A percentile compares a stretch with the other conserved stretches of the same genome.
Evolutionary conservation across 2,113 vertebrate genomes (phyloP).

Genomic region (Himantopus leucocephalus): DNA sequence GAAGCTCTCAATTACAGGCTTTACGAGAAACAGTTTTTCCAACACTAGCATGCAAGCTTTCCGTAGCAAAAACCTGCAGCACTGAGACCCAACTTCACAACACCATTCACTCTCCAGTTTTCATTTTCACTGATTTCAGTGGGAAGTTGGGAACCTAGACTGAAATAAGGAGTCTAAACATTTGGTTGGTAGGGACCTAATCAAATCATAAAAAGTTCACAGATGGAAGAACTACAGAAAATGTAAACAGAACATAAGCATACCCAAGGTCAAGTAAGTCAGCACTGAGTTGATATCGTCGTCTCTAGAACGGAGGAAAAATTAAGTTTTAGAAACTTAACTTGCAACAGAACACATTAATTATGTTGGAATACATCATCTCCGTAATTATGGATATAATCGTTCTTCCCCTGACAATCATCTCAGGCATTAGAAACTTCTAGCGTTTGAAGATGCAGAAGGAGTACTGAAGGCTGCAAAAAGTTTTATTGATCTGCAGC

Average conservation of each 20-base stretch:
- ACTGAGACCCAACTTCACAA: not conserved
- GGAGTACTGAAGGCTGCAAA: not conserved
- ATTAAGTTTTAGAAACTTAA: not conserved
- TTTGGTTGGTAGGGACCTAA: not conserved
- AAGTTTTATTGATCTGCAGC: not conserved
- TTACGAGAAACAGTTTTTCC: not conserved
- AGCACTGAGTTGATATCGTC: conserved; percentile 73
- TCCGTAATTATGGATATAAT: not conserved
- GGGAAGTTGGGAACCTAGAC: not conserved
- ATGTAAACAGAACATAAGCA: conserved; percentile 23
- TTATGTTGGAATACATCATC: not conserved
- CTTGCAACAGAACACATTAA: not conserved
- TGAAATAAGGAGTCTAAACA: not conserved
- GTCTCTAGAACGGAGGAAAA: conserved; percentile 61
- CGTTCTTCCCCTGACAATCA: not conserved
- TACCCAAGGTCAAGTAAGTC: conserved; percentile 83
- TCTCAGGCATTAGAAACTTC: not conserved
- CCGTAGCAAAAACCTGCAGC: not conserved
- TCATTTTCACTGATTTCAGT: not conserved
- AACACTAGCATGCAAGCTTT: not conserved
- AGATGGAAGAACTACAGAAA: not conserved
- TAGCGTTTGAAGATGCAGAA: not conserved
- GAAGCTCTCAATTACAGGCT: not conserved
- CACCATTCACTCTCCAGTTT: not conserved
- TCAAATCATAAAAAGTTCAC: not conserved